These are phyloP conservation scores for Siniperca undulata DNA, from an alignment of 2,797 vertebrate genomes.

Conservation along the genomic window DNA sequence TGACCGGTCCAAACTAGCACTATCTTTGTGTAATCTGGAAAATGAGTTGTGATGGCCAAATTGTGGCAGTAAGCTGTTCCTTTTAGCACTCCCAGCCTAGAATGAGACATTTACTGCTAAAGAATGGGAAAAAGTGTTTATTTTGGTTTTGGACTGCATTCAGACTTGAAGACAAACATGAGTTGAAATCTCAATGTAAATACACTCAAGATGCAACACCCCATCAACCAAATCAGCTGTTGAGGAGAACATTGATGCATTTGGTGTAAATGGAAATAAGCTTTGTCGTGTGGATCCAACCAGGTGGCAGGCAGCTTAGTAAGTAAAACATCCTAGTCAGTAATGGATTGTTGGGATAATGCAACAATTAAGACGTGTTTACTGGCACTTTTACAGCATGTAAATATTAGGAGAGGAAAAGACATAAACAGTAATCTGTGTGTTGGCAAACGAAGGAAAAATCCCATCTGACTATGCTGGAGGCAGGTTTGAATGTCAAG, in stretches of 20 bases:
- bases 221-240: slow-evolving; percentile 28
- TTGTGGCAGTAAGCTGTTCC: slow-evolving; percentile 18
- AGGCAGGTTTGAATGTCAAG: slow-evolving; percentile 50
- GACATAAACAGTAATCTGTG: slow-evolving; percentile 40
- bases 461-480: slow-evolving; percentile 29
- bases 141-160: slow-evolving; percentile 41
- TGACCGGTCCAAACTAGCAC: not conserved
- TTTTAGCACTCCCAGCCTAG: slow-evolving; percentile 16
- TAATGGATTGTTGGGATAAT: slow-evolving; percentile 32
- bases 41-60: slow-evolving; percentile 23
- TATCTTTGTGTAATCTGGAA: slow-evolving; percentile 18
- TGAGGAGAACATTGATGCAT: slow-evolving; percentile 13
- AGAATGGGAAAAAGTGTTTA: slow-evolving; percentile 25
- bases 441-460: slow-evolving; percentile 43
- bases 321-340: slow-evolving; percentile 27
- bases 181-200: slow-evolving; percentile 42
- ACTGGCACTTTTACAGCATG: slow-evolving; percentile 36
- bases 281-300: slow-evolving; percentile 25
- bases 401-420: slow-evolving; percentile 47
- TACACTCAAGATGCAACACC: slow-evolving; percentile 13
- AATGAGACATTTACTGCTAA: slow-evolving; percentile 29
- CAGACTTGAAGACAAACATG: slow-evolving; percentile 45
- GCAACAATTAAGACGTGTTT: slow-evolving; percentile 46
- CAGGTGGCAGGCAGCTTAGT: slow-evolving; percentile 37
- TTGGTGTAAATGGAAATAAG: slow-evolving; percentile 45